Evolutionary conservation across 2,797 vertebrate species (phyloP).

Genomic region (Orestias chungarensis): DNA sequence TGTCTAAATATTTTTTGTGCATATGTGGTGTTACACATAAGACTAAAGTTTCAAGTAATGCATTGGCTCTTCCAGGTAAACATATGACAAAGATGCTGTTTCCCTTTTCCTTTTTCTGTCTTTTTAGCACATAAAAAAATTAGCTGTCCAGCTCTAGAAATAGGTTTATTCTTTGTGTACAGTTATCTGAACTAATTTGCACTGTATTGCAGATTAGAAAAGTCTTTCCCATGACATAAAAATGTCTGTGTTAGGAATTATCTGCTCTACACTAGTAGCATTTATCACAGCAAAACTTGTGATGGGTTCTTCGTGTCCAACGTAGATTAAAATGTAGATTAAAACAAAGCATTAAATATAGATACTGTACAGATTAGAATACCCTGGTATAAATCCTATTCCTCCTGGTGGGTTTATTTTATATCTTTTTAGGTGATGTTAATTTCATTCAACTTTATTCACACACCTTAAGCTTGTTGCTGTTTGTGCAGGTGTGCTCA

Average conservation of each 20-base stretch:
- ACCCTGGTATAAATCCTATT: too few relatives aligned
- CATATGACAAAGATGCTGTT: not conserved
- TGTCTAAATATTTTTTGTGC: not conserved
- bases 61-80: not conserved
- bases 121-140: not conserved
- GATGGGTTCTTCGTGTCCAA: too few relatives aligned
- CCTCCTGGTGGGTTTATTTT: too few relatives aligned
- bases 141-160: not conserved
- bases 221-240: not conserved
- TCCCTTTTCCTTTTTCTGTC: not conserved
- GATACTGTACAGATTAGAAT: too few relatives aligned
- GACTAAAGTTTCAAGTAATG: not conserved
- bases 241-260: not conserved
- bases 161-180: not conserved
- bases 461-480: too few relatives aligned
- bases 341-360: too few relatives aligned
- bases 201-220: not conserved
- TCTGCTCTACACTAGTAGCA: too few relatives aligned
- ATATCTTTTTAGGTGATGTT: too few relatives aligned
- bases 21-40: not conserved
- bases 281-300: too few relatives aligned
- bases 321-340: too few relatives aligned
- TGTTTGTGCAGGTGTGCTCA: too few relatives aligned
- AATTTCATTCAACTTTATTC: too few relatives aligned
- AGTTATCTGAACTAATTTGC: not conserved